These are phyloP conservation scores for Genyomyrus donnyi DNA, from an alignment of 2,113 vertebrate species.

Conservation along the genomic window DNA sequence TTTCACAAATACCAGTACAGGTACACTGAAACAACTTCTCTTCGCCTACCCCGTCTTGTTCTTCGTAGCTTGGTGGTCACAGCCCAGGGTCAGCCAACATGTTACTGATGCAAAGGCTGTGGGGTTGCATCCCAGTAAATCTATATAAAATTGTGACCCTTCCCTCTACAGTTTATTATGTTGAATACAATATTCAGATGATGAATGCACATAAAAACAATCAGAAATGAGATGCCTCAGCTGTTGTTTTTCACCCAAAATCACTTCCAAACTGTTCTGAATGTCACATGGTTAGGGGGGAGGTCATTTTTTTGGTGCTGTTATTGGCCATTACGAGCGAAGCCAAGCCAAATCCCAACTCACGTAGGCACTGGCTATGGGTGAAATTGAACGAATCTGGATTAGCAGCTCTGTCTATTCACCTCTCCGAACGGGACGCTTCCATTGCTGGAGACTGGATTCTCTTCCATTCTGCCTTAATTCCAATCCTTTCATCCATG, in stretches of 20 bases:
- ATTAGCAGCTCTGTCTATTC: conserved; percentile 34
- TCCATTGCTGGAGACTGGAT: conserved; percentile 43
- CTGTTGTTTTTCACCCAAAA: background rate
- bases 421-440: conserved; percentile 26
- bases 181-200: background rate
- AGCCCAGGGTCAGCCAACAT: background rate
- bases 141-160: background rate
- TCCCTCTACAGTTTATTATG: background rate
- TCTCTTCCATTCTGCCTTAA: conserved; percentile 13
- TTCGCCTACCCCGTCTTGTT: background rate
- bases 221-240: background rate
- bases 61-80: background rate
- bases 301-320: background rate
- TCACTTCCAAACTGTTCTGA: background rate
- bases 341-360: background rate
- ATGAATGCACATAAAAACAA: background rate
- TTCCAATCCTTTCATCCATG: conserved; percentile 30
- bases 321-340: background rate
- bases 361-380: background rate
- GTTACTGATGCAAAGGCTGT: background rate
- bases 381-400: conserved; percentile 15
- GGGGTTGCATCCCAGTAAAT: background rate
- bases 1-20: background rate
- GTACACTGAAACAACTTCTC: background rate
- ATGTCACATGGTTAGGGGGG: background rate